Evolutionary conservation across 2,113 vertebrate species (phyloP), one percentile per base, ranked within the genome.

Genomic region (Merops nubicus): DNA sequence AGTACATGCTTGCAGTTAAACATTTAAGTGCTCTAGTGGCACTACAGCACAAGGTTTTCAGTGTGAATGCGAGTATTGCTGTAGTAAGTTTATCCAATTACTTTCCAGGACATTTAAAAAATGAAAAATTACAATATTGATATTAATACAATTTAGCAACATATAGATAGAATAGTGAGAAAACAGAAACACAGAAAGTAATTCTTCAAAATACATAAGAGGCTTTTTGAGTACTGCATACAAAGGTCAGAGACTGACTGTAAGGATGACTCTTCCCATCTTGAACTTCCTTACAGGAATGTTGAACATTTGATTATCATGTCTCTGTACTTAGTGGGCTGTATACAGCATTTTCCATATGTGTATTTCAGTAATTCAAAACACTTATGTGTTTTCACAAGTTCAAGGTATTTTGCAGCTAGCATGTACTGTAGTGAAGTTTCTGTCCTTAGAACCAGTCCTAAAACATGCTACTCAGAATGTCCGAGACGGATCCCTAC

Each of bases 351-450:
- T 45, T 45, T 63, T 62, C 56, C 87, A 89, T 36, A 79, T 45
- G 70, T 22, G 65, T 62, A 54, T 78, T 85, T 85, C 77, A 78
- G 64, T 47, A 94, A 91, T 65, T 87, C 20, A 75, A n/a, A 93
- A 89, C 59, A 67, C 15, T 70, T 11, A 2, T 5, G 12, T 12
- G 38, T 62, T 95, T 89, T 89, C 43, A 51, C 34, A 72, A 91
- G 85, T 83, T 93, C 45, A 62, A 88, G 43, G 43, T 88, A 79
- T 94, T 91, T 60, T 72, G 34, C 63, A 94, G 42, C n/a, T 91
- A 86, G 60, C 53, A 81, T 4, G 7, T 60, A 59, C 36, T 53
- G 33, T 38, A 82, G 40, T 57, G 15, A 81, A 60, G 45, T 42
- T 89, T 79, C 54, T 73, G 42, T 53, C 40, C 60, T 76, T 76